These are phyloP conservation scores for Sarcophaga caerulescens DNA, from an alignment of 2,888 invertebrate genomes.

Conservation along the genomic window DNA sequence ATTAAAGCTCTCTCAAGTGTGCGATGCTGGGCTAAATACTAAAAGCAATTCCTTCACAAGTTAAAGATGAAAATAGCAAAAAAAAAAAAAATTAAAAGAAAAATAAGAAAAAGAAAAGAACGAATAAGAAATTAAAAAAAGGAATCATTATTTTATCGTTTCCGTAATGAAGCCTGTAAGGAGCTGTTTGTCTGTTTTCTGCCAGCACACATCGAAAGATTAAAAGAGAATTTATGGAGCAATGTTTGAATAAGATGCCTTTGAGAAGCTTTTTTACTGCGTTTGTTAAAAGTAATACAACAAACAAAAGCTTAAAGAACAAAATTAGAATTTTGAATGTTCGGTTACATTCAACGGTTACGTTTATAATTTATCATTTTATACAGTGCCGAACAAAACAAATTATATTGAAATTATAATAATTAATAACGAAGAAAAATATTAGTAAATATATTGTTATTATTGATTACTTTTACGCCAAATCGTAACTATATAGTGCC, in stretches of 20 bases:
- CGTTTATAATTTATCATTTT: background rate
- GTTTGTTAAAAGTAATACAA: background rate
- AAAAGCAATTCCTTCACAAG: background rate
- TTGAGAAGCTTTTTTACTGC: constrained; percentile 35
- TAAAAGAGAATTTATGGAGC: constrained; percentile 58
- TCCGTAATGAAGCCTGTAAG: background rate
- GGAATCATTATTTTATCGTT: constrained; percentile 7
- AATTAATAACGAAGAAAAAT: no score
- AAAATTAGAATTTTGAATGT: background rate
- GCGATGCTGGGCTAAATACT: constrained; percentile 6
- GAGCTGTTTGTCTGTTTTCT: constrained; percentile 8
- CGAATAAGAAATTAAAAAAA: background rate
- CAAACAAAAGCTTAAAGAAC: constrained; percentile 1
- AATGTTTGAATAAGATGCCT: constrained; percentile 59
- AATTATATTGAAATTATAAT: no score
- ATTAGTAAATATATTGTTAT: no score
- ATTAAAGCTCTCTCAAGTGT: constrained; percentile 44
- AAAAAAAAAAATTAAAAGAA: background rate
- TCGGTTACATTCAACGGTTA: background rate
- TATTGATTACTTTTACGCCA: no score
- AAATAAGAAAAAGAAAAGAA: background rate
- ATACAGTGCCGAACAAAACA: no score
- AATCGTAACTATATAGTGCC: no score
- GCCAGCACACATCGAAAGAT: constrained; percentile 31
- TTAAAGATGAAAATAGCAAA: background rate